Conservation (phyloP, 1,140 invertebrate species). For the Sitobion miscanthi region DNA sequence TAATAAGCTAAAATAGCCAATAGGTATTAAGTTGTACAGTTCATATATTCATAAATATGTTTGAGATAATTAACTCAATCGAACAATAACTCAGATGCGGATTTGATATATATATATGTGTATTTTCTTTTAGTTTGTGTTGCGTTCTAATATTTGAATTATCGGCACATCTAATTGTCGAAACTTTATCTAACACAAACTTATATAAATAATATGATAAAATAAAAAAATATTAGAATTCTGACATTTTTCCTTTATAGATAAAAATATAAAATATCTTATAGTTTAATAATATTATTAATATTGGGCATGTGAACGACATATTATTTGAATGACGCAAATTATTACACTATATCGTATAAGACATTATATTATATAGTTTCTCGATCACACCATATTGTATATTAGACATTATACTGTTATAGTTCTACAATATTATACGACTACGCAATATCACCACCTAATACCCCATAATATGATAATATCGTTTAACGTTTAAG, state of each 20-base stretch:
- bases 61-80: too few relatives aligned
- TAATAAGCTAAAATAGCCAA: too few relatives aligned
- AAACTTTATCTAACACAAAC: too few relatives aligned
- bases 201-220: too few relatives aligned
- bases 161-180: too few relatives aligned
- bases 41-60: too few relatives aligned
- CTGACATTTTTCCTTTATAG: not conserved
- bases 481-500: constrained; percentile 3
- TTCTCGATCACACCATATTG: not conserved
- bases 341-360: not conserved
- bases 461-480: not conserved
- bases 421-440: not conserved
- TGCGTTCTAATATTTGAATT: too few relatives aligned
- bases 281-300: not conserved
- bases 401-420: not conserved
- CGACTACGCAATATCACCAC: not conserved
- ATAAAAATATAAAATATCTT: not conserved
- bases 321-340: not conserved
- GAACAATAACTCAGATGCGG: too few relatives aligned
- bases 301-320: not conserved
- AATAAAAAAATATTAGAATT: not conserved
- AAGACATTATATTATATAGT: not conserved
- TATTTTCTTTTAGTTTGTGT: too few relatives aligned
- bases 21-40: too few relatives aligned
- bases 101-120: too few relatives aligned